A percentile compares a stretch with the other conserved stretches of the same genome.
Conservation (phyloP, 2,113 vertebrate species). For the Chionis minor region DNA sequence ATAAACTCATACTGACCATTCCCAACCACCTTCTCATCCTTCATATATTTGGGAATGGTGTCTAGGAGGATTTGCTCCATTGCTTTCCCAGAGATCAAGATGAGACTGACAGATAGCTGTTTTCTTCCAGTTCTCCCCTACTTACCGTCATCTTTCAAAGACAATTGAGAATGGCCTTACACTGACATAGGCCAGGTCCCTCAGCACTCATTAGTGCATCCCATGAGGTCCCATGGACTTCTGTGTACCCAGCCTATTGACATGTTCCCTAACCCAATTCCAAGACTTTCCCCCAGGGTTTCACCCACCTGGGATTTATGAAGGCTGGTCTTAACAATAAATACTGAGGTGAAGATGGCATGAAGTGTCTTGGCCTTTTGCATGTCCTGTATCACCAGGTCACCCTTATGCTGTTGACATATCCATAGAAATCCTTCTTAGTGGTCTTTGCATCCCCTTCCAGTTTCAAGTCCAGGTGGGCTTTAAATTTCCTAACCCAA, state of each 20-base stretch:
- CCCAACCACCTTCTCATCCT: not conserved
- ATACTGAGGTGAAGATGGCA: not conserved
- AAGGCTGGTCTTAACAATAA: not conserved
- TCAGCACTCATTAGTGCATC: not conserved
- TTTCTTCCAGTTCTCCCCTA: not conserved
- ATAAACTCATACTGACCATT: not conserved
- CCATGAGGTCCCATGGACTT: not conserved
- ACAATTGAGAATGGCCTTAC: not conserved
- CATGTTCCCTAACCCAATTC: not conserved
- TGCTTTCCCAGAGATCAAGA: not conserved
- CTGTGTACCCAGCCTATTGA: not conserved
- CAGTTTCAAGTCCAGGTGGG: not conserved
- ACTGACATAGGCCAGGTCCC: not conserved
- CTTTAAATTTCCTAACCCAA: not conserved
- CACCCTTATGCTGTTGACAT: not conserved
- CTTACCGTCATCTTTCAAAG: not conserved
- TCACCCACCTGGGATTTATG: not conserved
- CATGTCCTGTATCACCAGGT: not conserved
- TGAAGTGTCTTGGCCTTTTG: not conserved
- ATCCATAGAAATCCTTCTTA: not conserved
- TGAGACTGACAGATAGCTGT: not conserved
- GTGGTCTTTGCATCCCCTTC: not conserved
- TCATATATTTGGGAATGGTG: not conserved
- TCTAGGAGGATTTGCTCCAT: not conserved
- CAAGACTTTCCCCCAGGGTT: not conserved